Conservation (phyloP, 2,113 vertebrate genomes). For the Nyctereutes procyonoides region DNA sequence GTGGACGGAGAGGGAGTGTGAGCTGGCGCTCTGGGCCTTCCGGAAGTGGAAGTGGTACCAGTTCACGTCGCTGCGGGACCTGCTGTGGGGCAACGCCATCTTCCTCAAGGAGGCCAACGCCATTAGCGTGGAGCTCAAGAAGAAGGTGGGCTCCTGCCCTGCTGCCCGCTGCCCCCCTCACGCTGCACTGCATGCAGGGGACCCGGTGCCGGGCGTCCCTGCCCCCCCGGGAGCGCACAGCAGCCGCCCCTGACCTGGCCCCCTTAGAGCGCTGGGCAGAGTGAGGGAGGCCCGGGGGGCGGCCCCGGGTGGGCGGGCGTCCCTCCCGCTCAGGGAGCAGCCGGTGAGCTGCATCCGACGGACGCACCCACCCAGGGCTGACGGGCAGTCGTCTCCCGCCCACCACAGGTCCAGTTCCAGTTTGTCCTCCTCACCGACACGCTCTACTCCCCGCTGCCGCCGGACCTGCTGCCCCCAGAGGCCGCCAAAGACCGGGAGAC, state of each 20-base stretch:
- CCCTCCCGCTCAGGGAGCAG: background rate
- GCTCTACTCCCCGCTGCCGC: conserved; percentile 95
- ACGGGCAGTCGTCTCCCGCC: background rate
- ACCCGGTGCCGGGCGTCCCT: accelerated
- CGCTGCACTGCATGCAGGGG: accelerated
- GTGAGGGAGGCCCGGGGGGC: background rate
- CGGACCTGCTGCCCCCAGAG: conserved; percentile 93
- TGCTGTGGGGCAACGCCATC: conserved; percentile 97
- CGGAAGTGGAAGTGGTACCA: conserved; percentile 98
- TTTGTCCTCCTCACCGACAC: conserved; percentile 98
- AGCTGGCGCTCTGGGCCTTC: conserved; percentile 96
- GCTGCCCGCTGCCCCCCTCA: background rate
- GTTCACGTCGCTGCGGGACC: conserved; percentile 97
- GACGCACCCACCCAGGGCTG: background rate
- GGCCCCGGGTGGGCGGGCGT: accelerated
- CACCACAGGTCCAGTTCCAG: conserved; percentile 97
- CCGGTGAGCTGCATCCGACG: too few relatives aligned
- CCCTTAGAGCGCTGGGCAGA: accelerated
- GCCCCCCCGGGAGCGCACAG: background rate
- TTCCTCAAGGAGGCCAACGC: conserved; percentile 99
- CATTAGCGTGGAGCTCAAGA: conserved; percentile 98
- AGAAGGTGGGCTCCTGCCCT: conserved; percentile 89
- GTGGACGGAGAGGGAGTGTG: conserved; percentile 94
- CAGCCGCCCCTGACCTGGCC: background rate
- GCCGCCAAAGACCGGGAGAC: conserved; percentile 92